phyloP scores from a whole-genome alignment of 2,888 invertebrate genomes.

The Trachelus iudaicus region DNA sequence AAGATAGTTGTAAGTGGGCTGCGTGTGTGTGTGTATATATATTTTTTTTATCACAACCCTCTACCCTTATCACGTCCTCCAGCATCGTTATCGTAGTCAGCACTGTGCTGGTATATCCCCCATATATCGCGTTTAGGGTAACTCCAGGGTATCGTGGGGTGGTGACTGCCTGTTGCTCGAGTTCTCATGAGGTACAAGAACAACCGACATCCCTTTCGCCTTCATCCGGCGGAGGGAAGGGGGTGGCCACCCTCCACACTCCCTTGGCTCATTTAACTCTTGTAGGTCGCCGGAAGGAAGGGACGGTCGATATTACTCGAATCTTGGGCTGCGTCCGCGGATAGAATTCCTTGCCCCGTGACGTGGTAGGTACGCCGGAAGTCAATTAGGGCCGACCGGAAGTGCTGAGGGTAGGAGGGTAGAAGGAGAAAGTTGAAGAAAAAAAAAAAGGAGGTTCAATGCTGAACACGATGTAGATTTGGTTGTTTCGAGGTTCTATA shows the following conservation, averaged over 20 bases:
- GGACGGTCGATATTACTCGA: constrained; percentile 1
- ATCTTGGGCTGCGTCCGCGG: background rate
- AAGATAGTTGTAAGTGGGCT: background rate
- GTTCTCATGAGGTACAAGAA: background rate
- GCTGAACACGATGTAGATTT: too few relatives aligned
- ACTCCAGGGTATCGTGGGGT: background rate
- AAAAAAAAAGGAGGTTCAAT: too few relatives aligned
- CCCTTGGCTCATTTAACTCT: background rate
- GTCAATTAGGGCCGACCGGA: constrained; percentile 41
- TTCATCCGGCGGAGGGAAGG: background rate
- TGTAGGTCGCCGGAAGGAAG: background rate
- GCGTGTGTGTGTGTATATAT: background rate
- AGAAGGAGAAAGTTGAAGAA: too few relatives aligned
- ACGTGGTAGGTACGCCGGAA: constrained; percentile 33
- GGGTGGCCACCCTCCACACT: background rate
- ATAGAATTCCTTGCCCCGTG: background rate
- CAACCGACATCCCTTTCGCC: background rate
- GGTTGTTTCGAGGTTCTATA: too few relatives aligned
- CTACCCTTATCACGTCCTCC: background rate
- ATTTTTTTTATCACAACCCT: background rate
- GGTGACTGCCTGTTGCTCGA: constrained; percentile 1
- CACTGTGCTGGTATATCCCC: background rate
- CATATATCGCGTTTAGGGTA: background rate
- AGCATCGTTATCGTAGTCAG: background rate
- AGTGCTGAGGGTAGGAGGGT: constrained; percentile 16